Percentiles rank a stretch among this genome's conserved stretches.
phyloP scores from a whole-genome alignment of 2,888 invertebrate species.

The Drosophila histrio region DNA sequence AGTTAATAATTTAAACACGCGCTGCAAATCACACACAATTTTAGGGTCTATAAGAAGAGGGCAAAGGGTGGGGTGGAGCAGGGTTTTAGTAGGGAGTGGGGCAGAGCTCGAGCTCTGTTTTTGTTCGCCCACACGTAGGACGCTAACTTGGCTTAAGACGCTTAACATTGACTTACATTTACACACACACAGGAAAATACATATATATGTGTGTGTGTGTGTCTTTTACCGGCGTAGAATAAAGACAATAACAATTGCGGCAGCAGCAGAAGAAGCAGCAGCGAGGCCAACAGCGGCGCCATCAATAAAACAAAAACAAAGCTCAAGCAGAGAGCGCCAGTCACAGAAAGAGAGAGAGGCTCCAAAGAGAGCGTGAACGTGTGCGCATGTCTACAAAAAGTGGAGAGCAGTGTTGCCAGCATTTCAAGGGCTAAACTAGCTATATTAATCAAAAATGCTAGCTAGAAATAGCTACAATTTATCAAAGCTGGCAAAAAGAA shows the following conservation, averaged over 20 bases:
- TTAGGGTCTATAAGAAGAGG: constrained; percentile 5
- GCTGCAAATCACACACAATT: constrained; percentile 51
- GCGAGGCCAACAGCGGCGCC: constrained; percentile 31
- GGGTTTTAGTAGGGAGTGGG: neutral
- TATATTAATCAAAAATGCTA: too few relatives aligned
- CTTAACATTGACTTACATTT: constrained; percentile 68
- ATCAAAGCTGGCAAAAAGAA: too few relatives aligned
- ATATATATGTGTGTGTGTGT: constrained; percentile 4
- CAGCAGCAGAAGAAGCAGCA: constrained; percentile 12
- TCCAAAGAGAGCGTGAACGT: neutral
- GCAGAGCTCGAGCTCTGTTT: constrained; percentile 7
- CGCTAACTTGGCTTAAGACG: constrained; percentile 48
- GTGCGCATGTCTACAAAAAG: neutral
- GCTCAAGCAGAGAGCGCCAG: neutral
- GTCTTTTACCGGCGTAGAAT: constrained; percentile 61
- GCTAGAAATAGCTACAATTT: too few relatives aligned
- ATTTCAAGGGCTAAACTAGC: too few relatives aligned
- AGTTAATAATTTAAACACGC: constrained; percentile 68
- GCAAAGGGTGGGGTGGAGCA: neutral
- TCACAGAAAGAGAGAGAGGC: constrained; percentile 7
- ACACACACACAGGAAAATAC: constrained; percentile 5
- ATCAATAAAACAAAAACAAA: constrained; percentile 48
- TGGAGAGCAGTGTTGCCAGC: constrained; percentile 1
- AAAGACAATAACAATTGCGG: constrained; percentile 71
- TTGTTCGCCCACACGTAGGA: constrained; percentile 24